phyloP scores from a whole-genome alignment of 2,797 vertebrate genomes.

The Pseudopleuronectes americanus region DNA sequence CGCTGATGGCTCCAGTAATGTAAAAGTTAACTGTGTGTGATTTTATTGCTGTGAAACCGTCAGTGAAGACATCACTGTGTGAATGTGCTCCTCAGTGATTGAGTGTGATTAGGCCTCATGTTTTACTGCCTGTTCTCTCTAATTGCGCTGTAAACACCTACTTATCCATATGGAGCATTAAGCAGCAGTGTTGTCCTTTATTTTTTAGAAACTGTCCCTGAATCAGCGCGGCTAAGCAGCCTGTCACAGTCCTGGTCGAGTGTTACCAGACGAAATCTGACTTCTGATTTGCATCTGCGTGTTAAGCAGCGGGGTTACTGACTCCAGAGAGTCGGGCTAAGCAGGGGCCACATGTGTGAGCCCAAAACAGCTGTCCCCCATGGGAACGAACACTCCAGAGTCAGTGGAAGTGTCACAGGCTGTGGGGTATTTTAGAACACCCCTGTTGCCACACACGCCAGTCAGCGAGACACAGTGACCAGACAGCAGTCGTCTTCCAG shows the following conservation, averaged over 20 bases:
- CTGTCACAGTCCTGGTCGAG: slow-evolving; percentile 8
- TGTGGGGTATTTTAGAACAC: slow-evolving; percentile 70
- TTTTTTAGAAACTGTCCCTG: slow-evolving; percentile 6
- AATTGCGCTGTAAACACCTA: slow-evolving; percentile 6
- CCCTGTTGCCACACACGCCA: slow-evolving; percentile 61
- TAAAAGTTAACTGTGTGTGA: slow-evolving; percentile 47
- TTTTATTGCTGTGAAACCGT: slow-evolving; percentile 44
- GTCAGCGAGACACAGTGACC: slow-evolving; percentile 61
- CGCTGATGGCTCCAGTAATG: slow-evolving; percentile 9
- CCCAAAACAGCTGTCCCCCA: slow-evolving; percentile 70
- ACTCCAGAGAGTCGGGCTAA: slow-evolving; percentile 49
- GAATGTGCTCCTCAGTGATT: slow-evolving; percentile 25
- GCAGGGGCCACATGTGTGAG: slow-evolving; percentile 74
- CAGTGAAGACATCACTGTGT: slow-evolving; percentile 15
- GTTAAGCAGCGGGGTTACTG: slow-evolving; percentile 44
- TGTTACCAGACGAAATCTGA: slow-evolving; percentile 34
- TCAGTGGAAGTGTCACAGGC: slow-evolving; percentile 72
- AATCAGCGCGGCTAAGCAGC: slow-evolving; percentile 27
- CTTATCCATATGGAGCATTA: slow-evolving; percentile 21
- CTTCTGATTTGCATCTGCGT: slow-evolving; percentile 48
- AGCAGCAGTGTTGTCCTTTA: slow-evolving; percentile 4
- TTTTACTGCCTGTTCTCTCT: slow-evolving; percentile 14
- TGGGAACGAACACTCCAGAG: slow-evolving; percentile 59
- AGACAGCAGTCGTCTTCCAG: slow-evolving; percentile 61
- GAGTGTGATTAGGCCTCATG: slow-evolving; percentile 19